phyloP scores from a whole-genome alignment of 2,113 vertebrate species.

The Tiliqua scincoides region DNA sequence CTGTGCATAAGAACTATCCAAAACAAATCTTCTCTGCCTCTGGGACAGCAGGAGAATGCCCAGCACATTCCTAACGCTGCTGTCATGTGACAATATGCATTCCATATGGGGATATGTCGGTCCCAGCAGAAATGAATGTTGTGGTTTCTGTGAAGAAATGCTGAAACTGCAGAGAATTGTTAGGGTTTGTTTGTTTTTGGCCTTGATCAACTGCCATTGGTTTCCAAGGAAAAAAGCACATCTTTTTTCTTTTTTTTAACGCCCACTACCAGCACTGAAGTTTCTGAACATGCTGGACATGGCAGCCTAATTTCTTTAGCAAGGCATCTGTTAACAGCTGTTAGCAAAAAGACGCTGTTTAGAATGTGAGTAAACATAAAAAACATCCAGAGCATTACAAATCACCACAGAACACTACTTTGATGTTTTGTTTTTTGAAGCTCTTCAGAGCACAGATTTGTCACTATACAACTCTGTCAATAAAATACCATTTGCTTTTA shows the following conservation, averaged over 20 bases:
- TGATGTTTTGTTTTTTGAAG: constrained; percentile 7
- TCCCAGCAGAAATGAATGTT: neutral
- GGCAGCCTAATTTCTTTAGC: constrained; percentile 15
- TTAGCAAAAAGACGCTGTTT: constrained; percentile 24
- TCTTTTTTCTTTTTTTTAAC: neutral
- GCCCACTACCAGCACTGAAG: constrained; percentile 22
- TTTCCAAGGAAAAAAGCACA: neutral
- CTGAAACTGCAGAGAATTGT: constrained; percentile 5
- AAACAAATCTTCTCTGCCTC: neutral
- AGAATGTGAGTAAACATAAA: constrained; percentile 28
- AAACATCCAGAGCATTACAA: constrained; percentile 28
- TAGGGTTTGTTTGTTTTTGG: neutral
- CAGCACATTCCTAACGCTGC: constrained; percentile 3
- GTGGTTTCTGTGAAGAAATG: constrained; percentile 19
- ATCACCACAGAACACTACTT: constrained; percentile 36
- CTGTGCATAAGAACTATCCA: too few relatives aligned
- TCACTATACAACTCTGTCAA: constrained; percentile 24
- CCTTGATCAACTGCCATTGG: constrained; percentile 30
- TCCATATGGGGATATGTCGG: neutral
- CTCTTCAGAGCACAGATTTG: neutral
- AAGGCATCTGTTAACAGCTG: constrained; percentile 5
- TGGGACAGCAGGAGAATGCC: neutral
- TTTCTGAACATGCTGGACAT: constrained; percentile 9
- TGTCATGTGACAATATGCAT: neutral
- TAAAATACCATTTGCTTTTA: constrained; percentile 28